Evolutionary conservation across 1,140 invertebrate species (phyloP).

Genomic region (Atopsyche davidsoni): DNA sequence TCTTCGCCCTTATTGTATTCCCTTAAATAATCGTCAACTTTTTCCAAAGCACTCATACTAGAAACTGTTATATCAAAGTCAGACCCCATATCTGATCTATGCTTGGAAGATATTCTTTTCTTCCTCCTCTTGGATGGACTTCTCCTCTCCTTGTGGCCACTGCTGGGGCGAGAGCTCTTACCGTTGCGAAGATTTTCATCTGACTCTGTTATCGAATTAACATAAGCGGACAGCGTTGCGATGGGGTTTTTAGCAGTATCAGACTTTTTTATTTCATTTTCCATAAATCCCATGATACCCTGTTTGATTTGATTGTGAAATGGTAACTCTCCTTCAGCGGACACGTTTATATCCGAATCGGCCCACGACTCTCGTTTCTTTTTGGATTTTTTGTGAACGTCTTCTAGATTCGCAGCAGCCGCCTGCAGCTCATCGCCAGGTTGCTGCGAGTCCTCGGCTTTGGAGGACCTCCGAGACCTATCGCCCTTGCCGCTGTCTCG

Average conservation of each 20-base stretch:
- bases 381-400: slow-evolving; percentile 36
- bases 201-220: slow-evolving; percentile 43
- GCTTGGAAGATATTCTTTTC: slow-evolving; percentile 45
- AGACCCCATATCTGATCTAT: slow-evolving; percentile 42
- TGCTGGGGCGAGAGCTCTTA: slow-evolving; percentile 42
- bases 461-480: slow-evolving; percentile 40
- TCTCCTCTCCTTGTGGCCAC: slow-evolving; percentile 44
- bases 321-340: slow-evolving; percentile 49
- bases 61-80: slow-evolving; percentile 48
- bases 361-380: slow-evolving; percentile 42
- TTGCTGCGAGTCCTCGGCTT: slow-evolving; percentile 38
- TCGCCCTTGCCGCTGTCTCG: slow-evolving; percentile 18
- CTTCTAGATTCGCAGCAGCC: slow-evolving; percentile 39
- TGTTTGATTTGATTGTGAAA: slow-evolving; percentile 53
- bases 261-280: slow-evolving; percentile 52
- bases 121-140: slow-evolving; percentile 47
- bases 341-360: slow-evolving; percentile 46
- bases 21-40: slow-evolving; percentile 47
- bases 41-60: slow-evolving; percentile 47
- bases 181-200: slow-evolving; percentile 41
- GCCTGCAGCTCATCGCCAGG: slow-evolving; percentile 40
- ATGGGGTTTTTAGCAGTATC: slow-evolving; percentile 41
- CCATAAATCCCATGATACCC: slow-evolving; percentile 52
- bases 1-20: slow-evolving; percentile 48
- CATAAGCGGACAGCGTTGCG: slow-evolving; percentile 41